phyloP scores from a whole-genome alignment of 1,140 invertebrate genomes.

The Dendrolimus kikuchii region DNA sequence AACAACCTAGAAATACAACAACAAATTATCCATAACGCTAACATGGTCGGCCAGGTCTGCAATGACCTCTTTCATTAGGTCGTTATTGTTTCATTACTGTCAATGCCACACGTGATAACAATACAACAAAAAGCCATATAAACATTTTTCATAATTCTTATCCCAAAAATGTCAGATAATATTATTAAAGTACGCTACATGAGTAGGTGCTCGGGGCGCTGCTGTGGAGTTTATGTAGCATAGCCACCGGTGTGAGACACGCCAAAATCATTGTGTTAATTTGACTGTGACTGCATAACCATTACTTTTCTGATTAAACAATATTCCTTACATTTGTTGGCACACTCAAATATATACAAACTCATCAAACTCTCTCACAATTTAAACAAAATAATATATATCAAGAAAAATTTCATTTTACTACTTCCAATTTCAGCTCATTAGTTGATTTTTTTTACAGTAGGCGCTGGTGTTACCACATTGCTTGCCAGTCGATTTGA shows the following conservation, averaged over 20 bases:
- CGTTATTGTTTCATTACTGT: constrained; percentile 38
- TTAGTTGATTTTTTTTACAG: constrained; percentile 25
- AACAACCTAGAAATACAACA: constrained; percentile 38
- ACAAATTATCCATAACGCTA: constrained; percentile 3
- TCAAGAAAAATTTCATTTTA: constrained; percentile 35
- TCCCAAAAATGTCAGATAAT: no score
- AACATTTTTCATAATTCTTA: neutral
- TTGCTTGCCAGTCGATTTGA: no score
- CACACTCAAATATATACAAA: constrained; percentile 9
- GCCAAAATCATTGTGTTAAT: constrained; percentile 21
- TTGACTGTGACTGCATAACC: constrained; percentile 35
- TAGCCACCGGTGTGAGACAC: constrained; percentile 41
- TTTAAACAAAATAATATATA: constrained; percentile 19
- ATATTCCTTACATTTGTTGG: constrained; percentile 14
- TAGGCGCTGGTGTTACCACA: no score
- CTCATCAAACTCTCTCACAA: constrained; percentile 23
- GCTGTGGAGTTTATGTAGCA: constrained; percentile 12
- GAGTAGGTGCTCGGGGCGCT: neutral
- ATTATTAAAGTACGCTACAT: no score
- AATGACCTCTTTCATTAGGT: constrained; percentile 53
- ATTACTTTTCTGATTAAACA: constrained; percentile 32
- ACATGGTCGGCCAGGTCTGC: constrained; percentile 18
- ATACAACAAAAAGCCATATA: neutral
- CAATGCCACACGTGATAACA: constrained; percentile 32
- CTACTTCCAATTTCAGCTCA: constrained; percentile 12